phyloP scores from a whole-genome alignment of 2,797 vertebrate genomes.

The Cyclura pinguis region DNA sequence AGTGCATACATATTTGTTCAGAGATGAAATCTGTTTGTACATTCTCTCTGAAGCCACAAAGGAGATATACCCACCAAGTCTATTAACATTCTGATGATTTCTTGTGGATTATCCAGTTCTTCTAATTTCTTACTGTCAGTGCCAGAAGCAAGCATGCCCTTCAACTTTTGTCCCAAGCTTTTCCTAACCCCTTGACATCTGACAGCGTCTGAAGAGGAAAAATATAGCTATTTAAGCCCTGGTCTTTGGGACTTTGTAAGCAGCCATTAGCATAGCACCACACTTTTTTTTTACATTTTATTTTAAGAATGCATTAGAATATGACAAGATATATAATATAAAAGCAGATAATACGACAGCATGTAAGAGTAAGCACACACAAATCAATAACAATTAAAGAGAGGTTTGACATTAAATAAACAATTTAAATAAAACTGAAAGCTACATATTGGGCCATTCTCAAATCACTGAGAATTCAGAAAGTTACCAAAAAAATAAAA shows the following conservation, averaged over 20 bases:
- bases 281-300: too few species aligned
- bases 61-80: constrained; percentile 84
- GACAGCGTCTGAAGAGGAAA: constrained; percentile 51
- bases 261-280: neutral
- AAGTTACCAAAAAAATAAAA: too few species aligned
- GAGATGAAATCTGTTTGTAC: neutral
- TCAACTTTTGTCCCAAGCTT: constrained; percentile 82
- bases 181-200: constrained; percentile 55
- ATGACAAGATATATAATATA: too few species aligned
- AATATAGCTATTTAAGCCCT: neutral
- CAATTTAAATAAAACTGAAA: neutral
- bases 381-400: too few species aligned
- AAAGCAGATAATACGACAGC: too few species aligned
- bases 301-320: too few species aligned
- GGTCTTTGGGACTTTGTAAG: neutral
- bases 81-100: constrained; percentile 83
- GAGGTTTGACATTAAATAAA: neutral
- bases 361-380: too few species aligned
- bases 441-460: too few species aligned
- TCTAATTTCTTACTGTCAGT: constrained; percentile 73
- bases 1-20: neutral
- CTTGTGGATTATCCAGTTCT: constrained; percentile 77
- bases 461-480: too few species aligned
- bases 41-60: rapidly evolving
- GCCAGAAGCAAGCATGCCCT: constrained; percentile 78